Percentiles rank a stretch among this genome's conserved stretches.
Evolutionary conservation across 1,140 invertebrate species (phyloP).

Genomic region (Sipha flava): DNA sequence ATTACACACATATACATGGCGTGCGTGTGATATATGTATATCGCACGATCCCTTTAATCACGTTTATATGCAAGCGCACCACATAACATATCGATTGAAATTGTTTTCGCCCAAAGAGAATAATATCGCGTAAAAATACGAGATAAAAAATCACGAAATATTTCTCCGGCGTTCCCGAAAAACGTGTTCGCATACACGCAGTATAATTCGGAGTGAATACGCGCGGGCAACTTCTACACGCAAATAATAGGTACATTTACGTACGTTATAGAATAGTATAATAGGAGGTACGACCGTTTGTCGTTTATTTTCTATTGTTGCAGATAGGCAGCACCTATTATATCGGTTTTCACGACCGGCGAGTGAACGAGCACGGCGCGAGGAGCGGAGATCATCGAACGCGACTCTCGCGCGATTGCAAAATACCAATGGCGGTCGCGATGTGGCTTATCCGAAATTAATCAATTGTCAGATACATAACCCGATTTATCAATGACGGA

Average conservation of each 20-base stretch:
- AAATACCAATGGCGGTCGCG: slow-evolving; percentile 9
- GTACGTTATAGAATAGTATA: no score
- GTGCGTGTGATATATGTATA: neutral
- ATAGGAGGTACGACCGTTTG: no score
- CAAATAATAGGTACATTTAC: no score
- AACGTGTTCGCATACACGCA: no score
- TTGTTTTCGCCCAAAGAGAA: neutral
- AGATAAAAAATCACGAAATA: neutral
- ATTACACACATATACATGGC: neutral
- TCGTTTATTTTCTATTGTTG: no score
- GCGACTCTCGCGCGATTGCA: neutral
- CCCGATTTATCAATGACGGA: slow-evolving; percentile 17
- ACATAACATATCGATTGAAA: neutral
- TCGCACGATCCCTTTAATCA: slow-evolving; percentile 12
- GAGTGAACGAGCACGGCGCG: no score
- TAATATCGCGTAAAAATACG: neutral
- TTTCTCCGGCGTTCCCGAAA: neutral
- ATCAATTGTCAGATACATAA: slow-evolving; percentile 26
- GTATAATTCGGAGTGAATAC: no score
- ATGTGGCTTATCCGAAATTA: slow-evolving; percentile 23
- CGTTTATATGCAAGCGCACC: neutral
- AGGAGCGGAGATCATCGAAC: neutral
- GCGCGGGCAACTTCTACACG: no score
- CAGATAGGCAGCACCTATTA: no score
- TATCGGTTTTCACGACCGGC: no score